phyloP scores from a whole-genome alignment of 1,140 invertebrate species.

The Bicyclus anynana region DNA sequence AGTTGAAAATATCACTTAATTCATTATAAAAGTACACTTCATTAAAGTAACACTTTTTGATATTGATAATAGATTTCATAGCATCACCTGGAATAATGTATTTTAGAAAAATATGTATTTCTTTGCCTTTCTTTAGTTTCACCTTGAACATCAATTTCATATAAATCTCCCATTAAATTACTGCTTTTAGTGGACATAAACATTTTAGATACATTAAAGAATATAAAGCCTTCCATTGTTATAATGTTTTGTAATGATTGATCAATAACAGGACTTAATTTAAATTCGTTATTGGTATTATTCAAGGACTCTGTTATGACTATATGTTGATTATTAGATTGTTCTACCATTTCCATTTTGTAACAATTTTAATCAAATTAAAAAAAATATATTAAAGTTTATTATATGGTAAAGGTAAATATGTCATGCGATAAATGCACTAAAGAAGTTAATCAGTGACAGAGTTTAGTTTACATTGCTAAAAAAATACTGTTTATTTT shows the following conservation, averaged over 20 bases:
- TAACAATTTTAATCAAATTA: no score
- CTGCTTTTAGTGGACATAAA: conserved; percentile 12
- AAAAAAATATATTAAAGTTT: no score
- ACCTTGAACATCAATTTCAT: conserved; percentile 25
- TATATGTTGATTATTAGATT: background rate
- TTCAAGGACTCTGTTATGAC: background rate
- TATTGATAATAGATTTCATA: conserved; percentile 15
- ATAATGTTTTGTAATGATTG: conserved; percentile 26
- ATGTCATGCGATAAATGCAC: no score
- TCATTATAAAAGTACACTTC: conserved; percentile 32
- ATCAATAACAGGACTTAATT: conserved; percentile 10
- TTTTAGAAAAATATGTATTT: conserved; percentile 24
- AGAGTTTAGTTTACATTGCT: no score
- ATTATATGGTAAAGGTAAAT: no score
- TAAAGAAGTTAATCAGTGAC: no score
- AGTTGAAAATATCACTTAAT: conserved; percentile 17
- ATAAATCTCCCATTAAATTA: conserved; percentile 27
- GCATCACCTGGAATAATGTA: conserved; percentile 10
- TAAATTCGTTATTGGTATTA: background rate
- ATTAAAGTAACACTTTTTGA: conserved; percentile 16
- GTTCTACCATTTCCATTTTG: no score
- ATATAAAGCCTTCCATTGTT: conserved; percentile 30
- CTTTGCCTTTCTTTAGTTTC: conserved; percentile 13
- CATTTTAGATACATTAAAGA: conserved; percentile 24
- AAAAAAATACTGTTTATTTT: no score